phyloP scores from a whole-genome alignment of 2,888 invertebrate species.

The Papilio elwesi region DNA sequence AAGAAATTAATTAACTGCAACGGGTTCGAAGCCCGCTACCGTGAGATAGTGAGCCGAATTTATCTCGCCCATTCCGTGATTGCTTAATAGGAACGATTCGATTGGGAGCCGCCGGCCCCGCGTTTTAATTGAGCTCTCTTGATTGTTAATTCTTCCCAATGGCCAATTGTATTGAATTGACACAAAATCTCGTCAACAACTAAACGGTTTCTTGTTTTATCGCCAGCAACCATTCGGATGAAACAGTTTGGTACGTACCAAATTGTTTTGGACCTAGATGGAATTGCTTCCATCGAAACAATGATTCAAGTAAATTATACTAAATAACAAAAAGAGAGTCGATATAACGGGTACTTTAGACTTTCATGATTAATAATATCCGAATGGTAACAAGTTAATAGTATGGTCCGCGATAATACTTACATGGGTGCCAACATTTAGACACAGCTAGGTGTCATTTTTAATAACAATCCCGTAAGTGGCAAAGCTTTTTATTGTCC shows the following conservation, averaged over 20 bases:
- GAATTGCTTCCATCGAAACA: neutral
- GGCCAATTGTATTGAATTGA: slow-evolving; percentile 37
- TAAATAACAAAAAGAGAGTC: no score
- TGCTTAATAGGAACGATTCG: slow-evolving; percentile 36
- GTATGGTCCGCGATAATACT: no score
- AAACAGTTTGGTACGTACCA: neutral
- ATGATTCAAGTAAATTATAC: no score
- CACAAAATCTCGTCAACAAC: slow-evolving; percentile 26
- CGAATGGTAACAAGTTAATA: no score
- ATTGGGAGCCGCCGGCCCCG: slow-evolving; percentile 20
- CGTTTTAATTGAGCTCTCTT: slow-evolving; percentile 34
- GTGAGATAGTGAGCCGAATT: slow-evolving; percentile 33
- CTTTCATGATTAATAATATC: no score
- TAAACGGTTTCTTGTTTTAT: slow-evolving; percentile 30
- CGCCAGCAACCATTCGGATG: neutral
- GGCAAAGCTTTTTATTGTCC: no score
- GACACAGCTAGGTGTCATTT: no score
- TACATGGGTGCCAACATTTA: no score
- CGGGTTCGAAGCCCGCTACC: slow-evolving; percentile 37
- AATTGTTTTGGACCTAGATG: neutral
- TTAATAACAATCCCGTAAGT: no score
- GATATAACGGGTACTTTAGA: no score
- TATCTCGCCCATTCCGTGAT: slow-evolving; percentile 33
- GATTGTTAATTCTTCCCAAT: slow-evolving; percentile 35
- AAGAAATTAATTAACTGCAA: slow-evolving; percentile 50